Percentiles rank a stretch among this genome's conserved stretches.
These are phyloP conservation scores for Aethes cnicana DNA, from an alignment of 2,888 invertebrate species.

Conservation along the genomic window DNA sequence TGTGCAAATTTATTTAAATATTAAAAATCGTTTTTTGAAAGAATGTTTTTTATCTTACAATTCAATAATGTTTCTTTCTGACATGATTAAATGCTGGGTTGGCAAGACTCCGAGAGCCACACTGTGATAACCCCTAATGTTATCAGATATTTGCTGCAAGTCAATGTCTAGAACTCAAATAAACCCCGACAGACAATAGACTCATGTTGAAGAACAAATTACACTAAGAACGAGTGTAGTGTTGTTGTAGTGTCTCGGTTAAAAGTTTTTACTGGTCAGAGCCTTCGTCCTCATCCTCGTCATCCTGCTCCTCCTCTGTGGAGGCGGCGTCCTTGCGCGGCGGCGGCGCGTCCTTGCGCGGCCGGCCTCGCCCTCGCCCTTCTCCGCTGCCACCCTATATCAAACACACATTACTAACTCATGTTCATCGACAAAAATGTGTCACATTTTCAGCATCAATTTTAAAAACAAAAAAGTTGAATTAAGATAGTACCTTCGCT, in stretches of 20 bases:
- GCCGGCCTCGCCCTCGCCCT: conserved; percentile 73
- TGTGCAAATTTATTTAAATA: conserved; percentile 55
- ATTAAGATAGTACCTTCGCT: conserved; percentile 58
- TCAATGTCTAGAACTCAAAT: conserved; percentile 44
- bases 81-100: conserved; percentile 69
- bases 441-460: not conserved
- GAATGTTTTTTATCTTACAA: conserved; percentile 48
- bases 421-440: no score
- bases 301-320: conserved; percentile 76
- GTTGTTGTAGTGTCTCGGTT: conserved; percentile 46
- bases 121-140: conserved; percentile 66
- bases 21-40: conserved; percentile 36
- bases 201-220: conserved; percentile 76
- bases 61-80: conserved; percentile 45
- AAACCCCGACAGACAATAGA: conserved; percentile 48
- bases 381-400: conserved; percentile 65
- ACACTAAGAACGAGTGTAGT: conserved; percentile 69
- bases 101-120: conserved; percentile 68
- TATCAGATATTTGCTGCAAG: conserved; percentile 36
- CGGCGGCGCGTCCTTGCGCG: conserved; percentile 75
- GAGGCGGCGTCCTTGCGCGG: conserved; percentile 77
- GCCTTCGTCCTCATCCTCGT: conserved; percentile 74
- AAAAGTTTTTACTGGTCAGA: conserved; percentile 76
- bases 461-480: conserved; percentile 1
- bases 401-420: not conserved